Evolutionary conservation across 2,888 invertebrate genomes (phyloP).

Genomic region (Abrostola triplasia): DNA sequence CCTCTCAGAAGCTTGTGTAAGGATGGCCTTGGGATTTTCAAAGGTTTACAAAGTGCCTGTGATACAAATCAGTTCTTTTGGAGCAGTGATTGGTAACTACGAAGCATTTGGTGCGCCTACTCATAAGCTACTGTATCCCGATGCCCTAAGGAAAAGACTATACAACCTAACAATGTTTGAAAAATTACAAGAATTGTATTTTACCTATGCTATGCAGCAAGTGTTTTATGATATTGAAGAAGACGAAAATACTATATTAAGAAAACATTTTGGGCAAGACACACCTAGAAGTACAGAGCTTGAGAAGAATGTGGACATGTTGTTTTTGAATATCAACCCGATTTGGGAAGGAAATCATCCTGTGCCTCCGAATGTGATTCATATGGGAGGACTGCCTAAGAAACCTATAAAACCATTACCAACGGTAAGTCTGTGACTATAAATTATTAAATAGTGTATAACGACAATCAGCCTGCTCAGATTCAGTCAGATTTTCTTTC

Average conservation of each 20-base stretch:
- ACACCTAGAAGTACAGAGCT: constrained; percentile 55
- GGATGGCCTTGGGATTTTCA: constrained; percentile 48
- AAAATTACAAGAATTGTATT: constrained; percentile 56
- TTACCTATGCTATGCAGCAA: constrained; percentile 31
- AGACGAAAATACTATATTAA: constrained; percentile 43
- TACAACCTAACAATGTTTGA: constrained; percentile 63
- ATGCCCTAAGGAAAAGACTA: constrained; percentile 41
- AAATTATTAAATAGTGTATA: not conserved
- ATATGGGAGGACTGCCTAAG: constrained; percentile 78
- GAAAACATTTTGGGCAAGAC: constrained; percentile 56
- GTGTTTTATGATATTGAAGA: constrained; percentile 14
- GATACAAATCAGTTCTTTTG: constrained; percentile 67
- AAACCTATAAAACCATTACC: constrained; percentile 72
- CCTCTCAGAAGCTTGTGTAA: constrained; percentile 60
- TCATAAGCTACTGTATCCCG: constrained; percentile 65
- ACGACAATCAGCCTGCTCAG: not conserved
- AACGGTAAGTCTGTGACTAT: constrained; percentile 64
- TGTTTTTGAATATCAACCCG: constrained; percentile 77
- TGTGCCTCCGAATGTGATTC: constrained; percentile 72
- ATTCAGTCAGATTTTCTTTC: not conserved
- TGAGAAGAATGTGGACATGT: constrained; percentile 66
- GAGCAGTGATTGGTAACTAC: constrained; percentile 43
- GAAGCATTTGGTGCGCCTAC: constrained; percentile 58
- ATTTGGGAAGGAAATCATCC: constrained; percentile 71
- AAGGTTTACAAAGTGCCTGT: constrained; percentile 65